Conservation (phyloP, 2,888 invertebrate genomes). For the Bhutanitis thaidina region DNA sequence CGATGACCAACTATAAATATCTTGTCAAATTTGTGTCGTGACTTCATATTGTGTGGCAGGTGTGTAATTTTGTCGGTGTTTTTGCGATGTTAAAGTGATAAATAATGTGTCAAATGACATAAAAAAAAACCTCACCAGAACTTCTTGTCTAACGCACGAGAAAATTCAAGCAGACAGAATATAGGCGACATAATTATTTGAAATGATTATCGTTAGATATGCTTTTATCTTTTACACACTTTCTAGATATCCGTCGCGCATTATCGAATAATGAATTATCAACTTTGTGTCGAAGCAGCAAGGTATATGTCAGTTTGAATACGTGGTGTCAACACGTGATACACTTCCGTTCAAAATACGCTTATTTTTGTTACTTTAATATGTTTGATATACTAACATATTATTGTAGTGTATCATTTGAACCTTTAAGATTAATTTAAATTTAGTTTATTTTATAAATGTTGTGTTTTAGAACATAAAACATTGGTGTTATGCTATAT, state of each 20-base stretch:
- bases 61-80: too few relatives aligned
- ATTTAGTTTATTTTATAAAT: slow-evolving; percentile 16
- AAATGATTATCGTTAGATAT: slow-evolving; percentile 1
- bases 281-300: slow-evolving; percentile 4
- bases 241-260: background rate
- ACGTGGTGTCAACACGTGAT: background rate
- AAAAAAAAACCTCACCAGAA: background rate
- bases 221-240: slow-evolving; percentile 8
- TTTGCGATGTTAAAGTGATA: too few relatives aligned
- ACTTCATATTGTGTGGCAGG: too few relatives aligned
- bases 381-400: slow-evolving; percentile 11
- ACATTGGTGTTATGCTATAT: background rate
- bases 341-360: slow-evolving; percentile 13
- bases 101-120: too few relatives aligned
- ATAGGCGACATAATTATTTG: background rate
- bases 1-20: too few relatives aligned
- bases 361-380: slow-evolving; percentile 14
- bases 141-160: background rate
- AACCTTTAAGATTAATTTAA: background rate
- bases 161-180: background rate
- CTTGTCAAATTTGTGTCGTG: too few relatives aligned
- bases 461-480: slow-evolving; percentile 14
- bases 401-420: slow-evolving; percentile 13
- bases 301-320: slow-evolving; percentile 6
- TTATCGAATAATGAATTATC: background rate